These are phyloP conservation scores for Scaptomyza flava DNA, from an alignment of 2,888 invertebrate species.

Conservation along the genomic window DNA sequence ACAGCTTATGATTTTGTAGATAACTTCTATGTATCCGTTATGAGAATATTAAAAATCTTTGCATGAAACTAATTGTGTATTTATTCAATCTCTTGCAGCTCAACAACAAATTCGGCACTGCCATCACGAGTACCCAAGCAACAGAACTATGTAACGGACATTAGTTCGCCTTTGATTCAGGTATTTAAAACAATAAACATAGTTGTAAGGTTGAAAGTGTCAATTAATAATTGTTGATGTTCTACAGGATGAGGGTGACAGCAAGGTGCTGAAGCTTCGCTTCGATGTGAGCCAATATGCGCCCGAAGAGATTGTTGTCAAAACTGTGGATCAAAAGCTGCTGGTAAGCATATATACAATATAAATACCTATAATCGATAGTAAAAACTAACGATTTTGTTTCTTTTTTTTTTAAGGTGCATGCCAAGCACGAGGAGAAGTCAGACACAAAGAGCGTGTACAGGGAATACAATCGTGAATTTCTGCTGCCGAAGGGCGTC, in stretches of 20 bases:
- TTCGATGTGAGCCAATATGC: slow-evolving; percentile 99
- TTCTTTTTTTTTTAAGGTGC: slow-evolving; percentile 89
- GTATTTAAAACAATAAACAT: slow-evolving; percentile 53
- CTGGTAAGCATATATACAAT: slow-evolving; percentile 86
- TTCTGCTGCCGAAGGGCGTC: slow-evolving; percentile 97
- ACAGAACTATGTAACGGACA: slow-evolving; percentile 90
- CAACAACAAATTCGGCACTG: slow-evolving; percentile 85
- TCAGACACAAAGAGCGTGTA: slow-evolving; percentile 98
- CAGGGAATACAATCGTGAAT: slow-evolving; percentile 99
- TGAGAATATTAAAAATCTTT: background rate
- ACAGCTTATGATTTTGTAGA: slow-evolving; percentile 3
- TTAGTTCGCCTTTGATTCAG: slow-evolving; percentile 93
- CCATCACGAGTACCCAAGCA: slow-evolving; percentile 82
- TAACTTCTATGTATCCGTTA: background rate
- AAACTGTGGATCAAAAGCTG: slow-evolving; percentile 98
- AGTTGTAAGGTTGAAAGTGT: background rate
- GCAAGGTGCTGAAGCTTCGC: slow-evolving; percentile 96
- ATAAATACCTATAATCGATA: too few relatives aligned
- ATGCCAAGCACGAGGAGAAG: slow-evolving; percentile 99
- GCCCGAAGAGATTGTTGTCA: slow-evolving; percentile 98
- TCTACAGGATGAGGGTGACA: slow-evolving; percentile 95
- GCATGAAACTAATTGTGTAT: background rate
- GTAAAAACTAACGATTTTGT: background rate
- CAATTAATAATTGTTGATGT: background rate
- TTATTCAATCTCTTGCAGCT: slow-evolving; percentile 67